Evolutionary conservation across 2,797 vertebrate genomes (phyloP), one percentile per base, ranked within the genome.

Genomic region (Thunnus albacares): DNA sequence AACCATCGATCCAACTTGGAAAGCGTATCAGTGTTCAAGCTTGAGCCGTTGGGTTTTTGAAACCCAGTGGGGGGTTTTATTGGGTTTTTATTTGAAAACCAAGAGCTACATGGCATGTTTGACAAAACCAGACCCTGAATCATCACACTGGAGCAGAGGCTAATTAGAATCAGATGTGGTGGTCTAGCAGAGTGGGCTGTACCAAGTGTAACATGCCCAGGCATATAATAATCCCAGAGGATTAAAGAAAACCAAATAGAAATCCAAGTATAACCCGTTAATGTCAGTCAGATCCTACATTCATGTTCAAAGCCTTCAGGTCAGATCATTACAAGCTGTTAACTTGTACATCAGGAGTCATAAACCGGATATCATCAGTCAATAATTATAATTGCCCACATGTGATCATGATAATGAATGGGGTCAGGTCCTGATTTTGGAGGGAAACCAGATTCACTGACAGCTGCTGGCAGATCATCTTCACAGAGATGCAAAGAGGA

Each of bases 391-490:
- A 83, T 58, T 53, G 65, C 22, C 62, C 20, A 59, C 45, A 28
- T 71, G 45, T 56, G 56, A 81, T 73, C 2, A 22, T 6, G n/a
- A 68, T 68, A 71, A 75, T 73, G 33, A 83, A 51, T 62, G 18
- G 41, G 72, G 60, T 90, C 79, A 89, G 47, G 38, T 82, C 77
- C 74, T 83, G 76, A 78, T 82, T 90, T 90, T 75, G 75, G 76
- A 85, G 82, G 81, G 79, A 89, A 92, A 89, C 74, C 82, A 79
- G 82, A 85, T 68, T 89, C 77, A 68, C 35, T 61, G 85, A 90
- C 91, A 93, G 87, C 89, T 91, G 87, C 88, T 91, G 91, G 79
- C 55, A 87, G 86, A 89, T 92, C 88, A 71, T 77, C 87, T 93
- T 91, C 84, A 88, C 88, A 86, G 79, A 74, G 80, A 92, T 87